phyloP scores from a whole-genome alignment of 1,140 invertebrate genomes.

The Formica selysi region DNA sequence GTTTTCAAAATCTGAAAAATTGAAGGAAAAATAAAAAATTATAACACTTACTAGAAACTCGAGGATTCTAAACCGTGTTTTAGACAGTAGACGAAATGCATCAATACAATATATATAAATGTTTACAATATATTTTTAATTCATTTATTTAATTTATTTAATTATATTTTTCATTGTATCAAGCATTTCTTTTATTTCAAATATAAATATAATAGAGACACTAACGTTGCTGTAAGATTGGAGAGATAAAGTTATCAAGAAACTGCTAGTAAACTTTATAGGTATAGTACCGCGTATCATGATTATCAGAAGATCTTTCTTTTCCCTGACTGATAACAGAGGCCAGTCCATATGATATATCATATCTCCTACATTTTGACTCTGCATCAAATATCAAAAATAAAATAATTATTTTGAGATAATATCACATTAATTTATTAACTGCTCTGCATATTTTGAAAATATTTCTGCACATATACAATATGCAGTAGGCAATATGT shows the following conservation, averaged over 20 bases:
- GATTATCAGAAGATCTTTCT: conserved; percentile 29
- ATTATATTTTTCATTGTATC: background rate
- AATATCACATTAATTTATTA: background rate
- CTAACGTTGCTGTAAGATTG: conserved; percentile 39
- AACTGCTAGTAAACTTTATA: conserved; percentile 57
- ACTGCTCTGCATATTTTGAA: background rate
- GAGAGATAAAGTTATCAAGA: conserved; percentile 48
- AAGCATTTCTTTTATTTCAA: too few relatives aligned
- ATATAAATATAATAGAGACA: background rate
- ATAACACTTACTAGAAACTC: background rate
- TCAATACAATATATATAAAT: too few relatives aligned
- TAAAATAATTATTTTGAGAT: background rate
- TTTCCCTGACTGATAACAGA: background rate
- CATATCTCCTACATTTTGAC: background rate
- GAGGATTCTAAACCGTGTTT: background rate
- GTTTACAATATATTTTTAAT: too few relatives aligned
- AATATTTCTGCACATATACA: background rate
- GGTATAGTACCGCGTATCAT: conserved; percentile 53
- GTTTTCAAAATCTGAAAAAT: conserved; percentile 63
- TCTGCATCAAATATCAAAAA: background rate
- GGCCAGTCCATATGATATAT: conserved; percentile 39
- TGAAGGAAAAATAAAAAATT: background rate
- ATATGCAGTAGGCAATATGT: too few relatives aligned
- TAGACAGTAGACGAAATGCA: background rate
- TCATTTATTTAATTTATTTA: background rate